phyloP scores from a whole-genome alignment of 2,888 invertebrate species.

The Drosophila quinaria region DNA sequence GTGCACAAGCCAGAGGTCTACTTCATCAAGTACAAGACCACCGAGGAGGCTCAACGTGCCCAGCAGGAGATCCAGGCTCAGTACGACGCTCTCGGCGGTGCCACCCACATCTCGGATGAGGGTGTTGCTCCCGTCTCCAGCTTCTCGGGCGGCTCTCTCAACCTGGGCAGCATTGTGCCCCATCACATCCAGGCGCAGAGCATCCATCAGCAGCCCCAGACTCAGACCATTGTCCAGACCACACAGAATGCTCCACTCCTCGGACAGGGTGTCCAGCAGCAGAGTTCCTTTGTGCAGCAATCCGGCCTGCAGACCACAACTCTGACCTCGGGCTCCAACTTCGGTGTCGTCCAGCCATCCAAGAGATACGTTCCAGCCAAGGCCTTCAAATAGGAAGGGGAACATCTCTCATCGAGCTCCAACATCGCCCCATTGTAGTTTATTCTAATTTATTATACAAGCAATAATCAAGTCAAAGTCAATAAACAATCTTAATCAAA shows the following conservation, averaged over 20 bases:
- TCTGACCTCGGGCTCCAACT: constrained; percentile 20
- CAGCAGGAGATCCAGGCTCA: constrained; percentile 85
- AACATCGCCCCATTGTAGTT: constrained; percentile 46
- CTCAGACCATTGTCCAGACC: constrained; percentile 56
- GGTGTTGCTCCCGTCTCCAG: constrained; percentile 82
- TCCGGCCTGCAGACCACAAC: constrained; percentile 44
- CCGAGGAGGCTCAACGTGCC: constrained; percentile 84
- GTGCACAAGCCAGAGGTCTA: constrained; percentile 85
- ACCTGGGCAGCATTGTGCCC: constrained; percentile 63
- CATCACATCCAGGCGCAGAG: constrained; percentile 37
- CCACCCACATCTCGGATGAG: constrained; percentile 83
- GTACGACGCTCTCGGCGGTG: constrained; percentile 84
- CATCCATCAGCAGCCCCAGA: constrained; percentile 47
- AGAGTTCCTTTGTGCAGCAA: constrained; percentile 40
- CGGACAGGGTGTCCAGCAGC: constrained; percentile 55
- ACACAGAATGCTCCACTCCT: constrained; percentile 37
- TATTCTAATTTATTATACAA: constrained; percentile 68
- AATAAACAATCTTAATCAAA: constrained; percentile 33
- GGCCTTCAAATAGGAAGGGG: constrained; percentile 58
- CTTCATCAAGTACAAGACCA: constrained; percentile 86
- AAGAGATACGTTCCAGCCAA: constrained; percentile 74
- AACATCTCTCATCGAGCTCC: constrained; percentile 26
- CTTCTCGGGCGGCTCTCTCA: constrained; percentile 73
- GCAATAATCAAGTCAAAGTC: constrained; percentile 45
- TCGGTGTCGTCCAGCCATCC: constrained; percentile 37